phyloP scores from a whole-genome alignment of 2,797 vertebrate genomes.

The Lepus oiostolus region DNA sequence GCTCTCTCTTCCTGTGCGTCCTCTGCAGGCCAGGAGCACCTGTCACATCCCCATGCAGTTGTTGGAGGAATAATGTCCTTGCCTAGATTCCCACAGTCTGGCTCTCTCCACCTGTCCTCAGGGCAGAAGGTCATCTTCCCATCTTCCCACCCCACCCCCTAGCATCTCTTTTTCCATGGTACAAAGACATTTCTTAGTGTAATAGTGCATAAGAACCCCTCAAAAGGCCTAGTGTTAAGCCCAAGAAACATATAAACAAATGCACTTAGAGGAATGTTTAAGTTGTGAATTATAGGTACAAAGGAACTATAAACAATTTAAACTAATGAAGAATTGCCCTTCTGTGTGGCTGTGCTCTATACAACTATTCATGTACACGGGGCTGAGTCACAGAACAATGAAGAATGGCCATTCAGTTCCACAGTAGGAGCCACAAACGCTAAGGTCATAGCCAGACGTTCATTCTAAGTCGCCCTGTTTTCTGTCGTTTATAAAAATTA shows the following conservation, averaged over 20 bases:
- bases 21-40: background rate
- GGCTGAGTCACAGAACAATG: slow-evolving; percentile 14
- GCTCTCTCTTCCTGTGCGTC: background rate
- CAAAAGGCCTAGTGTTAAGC: slow-evolving; percentile 42
- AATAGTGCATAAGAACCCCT: background rate
- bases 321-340: slow-evolving; percentile 30
- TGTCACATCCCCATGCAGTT: background rate
- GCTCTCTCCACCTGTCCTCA: background rate
- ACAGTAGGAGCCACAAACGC: background rate
- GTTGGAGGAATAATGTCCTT: background rate
- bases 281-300: slow-evolving; percentile 63
- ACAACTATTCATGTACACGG: background rate
- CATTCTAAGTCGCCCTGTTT: slow-evolving; percentile 11
- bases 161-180: background rate
- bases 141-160: background rate
- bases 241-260: slow-evolving; percentile 52
- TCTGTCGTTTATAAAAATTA: slow-evolving; percentile 74
- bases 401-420: slow-evolving; percentile 63
- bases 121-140: background rate
- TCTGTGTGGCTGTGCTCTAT: background rate
- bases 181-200: background rate
- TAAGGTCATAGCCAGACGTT: slow-evolving; percentile 55
- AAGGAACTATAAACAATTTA: slow-evolving; percentile 71
- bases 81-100: background rate
- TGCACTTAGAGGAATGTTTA: slow-evolving; percentile 50